These are phyloP conservation scores for Microctenopoma steveboyesi DNA, from an alignment of 2,797 vertebrate genomes.

Conservation along the genomic window DNA sequence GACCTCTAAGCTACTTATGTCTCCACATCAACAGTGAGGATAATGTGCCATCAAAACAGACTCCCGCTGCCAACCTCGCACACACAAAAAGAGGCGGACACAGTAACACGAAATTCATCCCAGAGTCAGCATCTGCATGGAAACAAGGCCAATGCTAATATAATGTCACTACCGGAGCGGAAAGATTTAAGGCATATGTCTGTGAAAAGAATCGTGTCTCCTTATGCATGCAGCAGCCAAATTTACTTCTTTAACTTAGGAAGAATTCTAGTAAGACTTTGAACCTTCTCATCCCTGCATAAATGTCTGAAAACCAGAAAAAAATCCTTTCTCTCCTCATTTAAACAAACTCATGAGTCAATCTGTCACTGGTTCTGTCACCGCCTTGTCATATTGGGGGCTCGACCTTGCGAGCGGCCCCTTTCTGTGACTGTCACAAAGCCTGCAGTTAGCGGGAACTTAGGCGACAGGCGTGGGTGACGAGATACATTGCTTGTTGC, in stretches of 20 bases:
- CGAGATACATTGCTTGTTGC: constrained; percentile 46
- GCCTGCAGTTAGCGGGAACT: constrained; percentile 56
- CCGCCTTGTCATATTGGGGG: constrained; percentile 54
- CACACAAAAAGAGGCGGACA: constrained; percentile 61
- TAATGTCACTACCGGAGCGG: constrained; percentile 54
- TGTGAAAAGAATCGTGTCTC: constrained; percentile 50
- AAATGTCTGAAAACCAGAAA: constrained; percentile 44
- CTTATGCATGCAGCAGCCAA: constrained; percentile 63
- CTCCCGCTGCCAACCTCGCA: constrained; percentile 38
- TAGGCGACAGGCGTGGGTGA: constrained; percentile 46
- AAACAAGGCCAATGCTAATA: constrained; percentile 72
- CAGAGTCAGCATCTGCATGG: constrained; percentile 51
- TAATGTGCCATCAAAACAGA: constrained; percentile 58
- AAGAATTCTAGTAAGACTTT: constrained; percentile 46
- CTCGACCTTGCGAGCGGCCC: constrained; percentile 46
- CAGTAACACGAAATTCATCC: constrained; percentile 30
- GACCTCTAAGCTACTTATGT: constrained; percentile 69
- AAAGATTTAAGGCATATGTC: constrained; percentile 62
- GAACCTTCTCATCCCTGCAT: constrained; percentile 48
- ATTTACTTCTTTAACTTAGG: constrained; percentile 31
- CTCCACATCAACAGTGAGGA: constrained; percentile 52
- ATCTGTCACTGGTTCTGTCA: constrained; percentile 63
- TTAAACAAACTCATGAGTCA: constrained; percentile 71
- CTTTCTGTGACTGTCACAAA: constrained; percentile 69
- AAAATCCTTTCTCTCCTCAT: constrained; percentile 57